Evolutionary conservation across 2,888 invertebrate genomes (phyloP), one percentile per base, ranked within the genome.

Genomic region (Hofmannophila pseudospretella): DNA sequence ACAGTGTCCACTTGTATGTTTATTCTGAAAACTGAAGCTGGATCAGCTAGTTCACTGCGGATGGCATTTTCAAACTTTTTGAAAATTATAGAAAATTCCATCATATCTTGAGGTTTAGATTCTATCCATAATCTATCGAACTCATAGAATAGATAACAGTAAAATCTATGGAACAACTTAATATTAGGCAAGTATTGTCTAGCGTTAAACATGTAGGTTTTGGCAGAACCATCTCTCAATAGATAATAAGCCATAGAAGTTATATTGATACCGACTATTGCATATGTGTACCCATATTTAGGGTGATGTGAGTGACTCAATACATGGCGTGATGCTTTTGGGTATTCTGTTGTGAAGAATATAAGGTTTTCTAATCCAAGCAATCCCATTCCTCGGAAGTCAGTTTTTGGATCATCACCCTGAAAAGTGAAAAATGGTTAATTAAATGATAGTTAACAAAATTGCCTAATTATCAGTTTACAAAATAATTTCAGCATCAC

Each of bases 311-410:
- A 97, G 68, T 96, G 96, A 10, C 93, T 91, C 8, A 97, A 80
- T 3, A 97, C 94, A 67, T 96, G 94, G 34, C 90, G 90, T 1
- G 97, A 94, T 9, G 93, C 91, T 54, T 90, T 90, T 11, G 91
- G 91, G 72, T 96, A 96, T 63, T 94, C 93, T 22, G 89, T 89
- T 14, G 95, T 93, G 80, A 98, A 97, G 65, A 89, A 97, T 56
- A 97, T 67, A 1, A 99, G 88, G 79, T 98, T 98, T 57, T 98
- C 95, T 31, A 99, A 81, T 5, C 98, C 98, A 26, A 99, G 88
- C 41, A 98, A 75, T 13, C 99, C 99, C 98, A 99, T 99, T 43
- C 99, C 99, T 34, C 99, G 91, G 67, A 99, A 99, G 82, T 99
- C 99, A 0, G 99, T 99, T 75, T 96, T 95, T 0, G 99, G 99